Conservation (phyloP, 2,797 vertebrate genomes). For the Myoxocephalus aenaeus region DNA sequence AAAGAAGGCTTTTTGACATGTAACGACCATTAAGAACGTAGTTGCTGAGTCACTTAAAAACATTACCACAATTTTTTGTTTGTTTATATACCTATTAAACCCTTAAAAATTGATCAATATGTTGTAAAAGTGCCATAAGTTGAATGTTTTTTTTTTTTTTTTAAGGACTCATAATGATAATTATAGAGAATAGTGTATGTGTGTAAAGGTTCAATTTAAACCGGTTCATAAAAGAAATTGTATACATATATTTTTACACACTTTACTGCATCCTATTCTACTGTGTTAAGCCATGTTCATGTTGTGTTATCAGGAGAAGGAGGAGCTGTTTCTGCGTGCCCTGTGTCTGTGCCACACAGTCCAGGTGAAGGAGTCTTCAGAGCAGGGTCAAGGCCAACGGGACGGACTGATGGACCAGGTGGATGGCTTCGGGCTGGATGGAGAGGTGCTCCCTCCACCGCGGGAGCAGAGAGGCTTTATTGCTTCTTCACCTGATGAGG, state of each 20-base stretch:
- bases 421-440: conserved; percentile 80
- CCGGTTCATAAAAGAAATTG: not conserved
- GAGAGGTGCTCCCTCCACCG: conserved; percentile 11
- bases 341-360: conserved; percentile 98
- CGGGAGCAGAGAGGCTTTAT: conserved; percentile 85
- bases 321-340: conserved; percentile 95
- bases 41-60: not conserved
- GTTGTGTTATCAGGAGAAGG: conserved; percentile 84
- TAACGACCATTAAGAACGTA: not conserved
- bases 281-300: conserved; percentile 5
- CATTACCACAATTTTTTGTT: not conserved
- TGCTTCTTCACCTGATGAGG: conserved; percentile 96
- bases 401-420: conserved; percentile 83
- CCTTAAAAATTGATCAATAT: not conserved
- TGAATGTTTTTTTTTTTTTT: not conserved
- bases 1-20: not conserved
- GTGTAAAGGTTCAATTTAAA: not conserved
- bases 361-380: conserved; percentile 89
- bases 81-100: not conserved
- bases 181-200: not conserved
- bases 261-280: not conserved
- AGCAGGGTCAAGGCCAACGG: conserved; percentile 66
- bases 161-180: not conserved
- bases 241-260: not conserved
- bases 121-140: not conserved